Base-by-base conservation (phyloP, 2,113 vertebrate genomes). In the Nansenia antarctica region DNA sequence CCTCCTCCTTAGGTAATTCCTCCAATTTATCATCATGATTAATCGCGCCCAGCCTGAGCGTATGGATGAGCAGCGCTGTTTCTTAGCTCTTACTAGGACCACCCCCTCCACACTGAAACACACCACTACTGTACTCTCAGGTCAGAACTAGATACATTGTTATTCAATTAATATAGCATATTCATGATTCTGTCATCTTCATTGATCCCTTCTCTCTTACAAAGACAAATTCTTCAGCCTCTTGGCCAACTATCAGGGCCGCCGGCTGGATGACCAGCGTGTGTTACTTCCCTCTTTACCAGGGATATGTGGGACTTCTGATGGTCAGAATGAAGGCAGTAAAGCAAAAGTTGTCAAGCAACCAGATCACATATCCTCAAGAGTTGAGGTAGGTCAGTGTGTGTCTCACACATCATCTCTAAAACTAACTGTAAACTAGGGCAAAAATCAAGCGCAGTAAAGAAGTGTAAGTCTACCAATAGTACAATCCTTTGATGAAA, bases 251-350 rank as follows among this genome's bases (percentile, higher is more conserved):
- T 91, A 91, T 26, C 94, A 95, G 82, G 87, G 90, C 20, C 87
- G 71, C 7, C 86, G 92, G 32, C 88, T 95, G 14, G 91, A 96
- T 3, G 95, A 95, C 82, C 94, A 96, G 74, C 88, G 93, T 1
- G 93, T 89, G 30, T 90, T 78, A n/a, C 83, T 86, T 49, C 64
- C 80, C 32, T 8, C 27, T 11, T 22, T 78, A 32, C 80, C 81
- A 5, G 80, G 82, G 49, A 81, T 78, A 73, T 34, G 26, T 61
- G 73, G 59, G 30, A 77, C 77, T 18, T 60, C 82, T 79, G 30
- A 58, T 83, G 58, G 69, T 34, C 54, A 52, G 68, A 79, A 65
- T 54, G 22, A 54, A 11, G n/a, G n/a, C n/a, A n/a, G n/a, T n/a
- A 52, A 27, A 9, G 47, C 42, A 58, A 85, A 64, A 14, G 12